Evolutionary conservation across 2,797 vertebrate genomes (phyloP), one percentile per base, ranked within the genome.

Genomic region (Anisognathus igniventris): DNA sequence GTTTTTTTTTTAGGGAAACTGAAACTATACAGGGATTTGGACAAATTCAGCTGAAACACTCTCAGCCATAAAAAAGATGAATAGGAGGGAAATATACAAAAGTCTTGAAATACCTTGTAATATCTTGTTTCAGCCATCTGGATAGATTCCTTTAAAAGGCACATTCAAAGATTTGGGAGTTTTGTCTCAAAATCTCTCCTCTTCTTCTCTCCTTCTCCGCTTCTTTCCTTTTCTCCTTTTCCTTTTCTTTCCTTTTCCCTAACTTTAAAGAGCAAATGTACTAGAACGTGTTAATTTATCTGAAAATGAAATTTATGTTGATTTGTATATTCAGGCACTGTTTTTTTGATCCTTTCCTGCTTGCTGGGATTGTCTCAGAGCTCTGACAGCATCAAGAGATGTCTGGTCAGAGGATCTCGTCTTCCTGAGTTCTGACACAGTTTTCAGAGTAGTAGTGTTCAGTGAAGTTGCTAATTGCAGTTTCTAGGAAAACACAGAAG

Each of bases 31-130:
- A 80, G 90, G 92, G 61, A 88, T 95, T 92, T 88, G 85, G 72
- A 77, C 82, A 93, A 93, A 88, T 88, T 71, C 72, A 86, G 53
- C 85, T 95, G 79, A 91, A 96, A 80, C 37, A 39, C 42, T 50
- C 37, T 70, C 30, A 77, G 68, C 42, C 62, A 78, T 93, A 92
- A 96, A 94, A 90, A 86, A 96, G 90, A 96, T 90, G 72, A 61
- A 86, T 95, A 58, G 85, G 72, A 91, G 48, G 40, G 76, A 45
- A 93, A 77, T 86, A 80, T 6, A 68, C 3, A 3, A 61, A 90
- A 83, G 88, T 83, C 39, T 68, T 88, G 68, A 94, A 94, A 76
- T 90, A 88, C 22, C 14, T 53, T 86, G 33, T 65, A 86, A 31
- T 94, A 88, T 91, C 78, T 92, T 70, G 42, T 92, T 94, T 96